Evolutionary conservation across 2,113 vertebrate genomes (phyloP), one percentile per base, ranked within the genome.

Genomic region (Ochotona princeps): DNA sequence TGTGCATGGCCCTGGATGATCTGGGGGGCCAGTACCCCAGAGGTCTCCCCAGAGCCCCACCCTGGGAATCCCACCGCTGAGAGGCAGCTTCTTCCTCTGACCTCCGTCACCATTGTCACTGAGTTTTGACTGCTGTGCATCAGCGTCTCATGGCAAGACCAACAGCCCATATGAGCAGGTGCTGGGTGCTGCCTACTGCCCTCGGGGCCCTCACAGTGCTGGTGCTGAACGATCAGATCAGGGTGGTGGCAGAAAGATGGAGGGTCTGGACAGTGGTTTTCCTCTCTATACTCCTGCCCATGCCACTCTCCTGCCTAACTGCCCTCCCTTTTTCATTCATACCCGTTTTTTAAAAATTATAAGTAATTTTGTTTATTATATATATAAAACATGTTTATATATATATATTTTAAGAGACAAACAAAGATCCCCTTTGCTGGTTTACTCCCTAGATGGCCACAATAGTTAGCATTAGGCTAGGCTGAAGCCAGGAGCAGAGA

Each of bases 221-320:
- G 57, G 57, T 11, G 49, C 25, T 35, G 78, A 61, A 26, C 26
- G 65, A 57, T 8, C 12, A 78, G 69, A 49, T 3, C 74, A 60
- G 69, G 60, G 30, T 9, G 26, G 30, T n/a, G 14, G 57, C 9
- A 60, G 51, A 92, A 15, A 28, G 76, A 32, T 21, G 11, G 49
- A 21, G 25, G 44, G 9, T 47, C 32, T 20, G 28, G 3, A 32
- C 21, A 0, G 8, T 3, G 3, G 17, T 20, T 18, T 0, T 0
- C 38, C 28, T 11, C 44, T 38, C 30, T 21, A 57, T 21, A 57
- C 57, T 51, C 38, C 47, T 63, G 76, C 10, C 20, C 6, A 0
- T 1, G 49, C 25, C 70, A 13, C 69, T 23, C 4, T 74, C 51
- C 70, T 93, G 25, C 21, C 47, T 21, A 49, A 38, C 63, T 63